A percentile compares a stretch with the other conserved stretches of the same genome.
These are phyloP conservation scores for Vanessa cardui DNA, from an alignment of 2,888 invertebrate genomes.

Conservation along the genomic window DNA sequence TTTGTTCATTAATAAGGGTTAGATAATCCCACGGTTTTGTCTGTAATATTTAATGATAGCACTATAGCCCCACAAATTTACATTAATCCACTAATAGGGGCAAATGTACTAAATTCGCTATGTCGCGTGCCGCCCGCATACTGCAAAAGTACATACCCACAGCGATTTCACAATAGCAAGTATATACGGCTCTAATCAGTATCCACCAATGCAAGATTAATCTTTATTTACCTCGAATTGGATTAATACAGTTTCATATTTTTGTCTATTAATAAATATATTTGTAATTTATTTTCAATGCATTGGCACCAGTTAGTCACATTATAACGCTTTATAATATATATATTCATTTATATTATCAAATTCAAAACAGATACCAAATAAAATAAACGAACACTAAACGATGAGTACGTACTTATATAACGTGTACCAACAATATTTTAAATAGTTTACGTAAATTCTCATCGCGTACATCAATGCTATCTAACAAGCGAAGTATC, in stretches of 20 bases:
- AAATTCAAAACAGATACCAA: too few species aligned
- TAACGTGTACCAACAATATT: too few species aligned
- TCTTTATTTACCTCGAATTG: background rate
- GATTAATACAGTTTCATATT: too few species aligned
- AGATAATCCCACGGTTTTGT: slow-evolving; percentile 23
- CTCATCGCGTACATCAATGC: background rate
- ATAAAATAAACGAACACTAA: too few species aligned
- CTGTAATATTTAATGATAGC: slow-evolving; percentile 29
- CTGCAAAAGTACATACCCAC: slow-evolving; percentile 20
- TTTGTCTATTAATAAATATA: too few species aligned
- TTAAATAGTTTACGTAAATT: background rate
- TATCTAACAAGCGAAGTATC: slow-evolving; percentile 37
- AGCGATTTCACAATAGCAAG: slow-evolving; percentile 24
- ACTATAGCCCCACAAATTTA: slow-evolving; percentile 31
- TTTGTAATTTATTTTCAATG: too few species aligned
- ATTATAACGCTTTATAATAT: too few species aligned
- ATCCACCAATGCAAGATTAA: slow-evolving; percentile 1
- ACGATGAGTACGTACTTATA: too few species aligned
- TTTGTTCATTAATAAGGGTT: slow-evolving; percentile 20
- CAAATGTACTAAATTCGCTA: slow-evolving; percentile 40
- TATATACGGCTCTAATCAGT: background rate
- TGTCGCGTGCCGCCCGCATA: slow-evolving; percentile 65
- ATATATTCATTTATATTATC: too few species aligned
- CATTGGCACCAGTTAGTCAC: too few species aligned
- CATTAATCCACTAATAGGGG: slow-evolving; percentile 38